These are phyloP conservation scores for Aspidoscelis tigris DNA, from an alignment of 2,113 vertebrate species.

Conservation along the genomic window DNA sequence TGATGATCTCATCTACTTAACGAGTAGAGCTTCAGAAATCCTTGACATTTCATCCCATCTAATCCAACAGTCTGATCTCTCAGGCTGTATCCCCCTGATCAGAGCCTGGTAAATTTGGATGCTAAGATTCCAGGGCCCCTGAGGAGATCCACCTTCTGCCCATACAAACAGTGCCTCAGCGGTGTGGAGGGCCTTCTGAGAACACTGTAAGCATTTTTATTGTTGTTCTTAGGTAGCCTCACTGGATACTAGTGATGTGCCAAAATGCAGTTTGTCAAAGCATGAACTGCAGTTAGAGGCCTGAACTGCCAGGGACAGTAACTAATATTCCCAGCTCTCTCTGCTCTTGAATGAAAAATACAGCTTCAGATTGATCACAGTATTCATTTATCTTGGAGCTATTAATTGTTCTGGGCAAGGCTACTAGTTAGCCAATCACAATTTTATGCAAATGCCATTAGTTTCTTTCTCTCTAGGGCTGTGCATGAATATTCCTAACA, in stretches of 20 bases:
- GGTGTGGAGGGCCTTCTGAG: not conserved
- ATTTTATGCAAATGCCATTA: not conserved
- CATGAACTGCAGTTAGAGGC: too few species aligned
- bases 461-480: not conserved
- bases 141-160: too few species aligned
- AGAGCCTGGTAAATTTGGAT: too few species aligned
- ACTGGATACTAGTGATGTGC: not conserved
- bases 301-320: too few species aligned
- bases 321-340: too few species aligned
- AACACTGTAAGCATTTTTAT: not conserved
- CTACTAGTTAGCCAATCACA: not conserved
- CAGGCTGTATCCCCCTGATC: too few species aligned
- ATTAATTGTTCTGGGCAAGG: slow-evolving; percentile 12
- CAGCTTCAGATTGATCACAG: not conserved
- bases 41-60: not conserved
- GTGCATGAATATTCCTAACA: too few species aligned
- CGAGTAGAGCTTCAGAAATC: not conserved
- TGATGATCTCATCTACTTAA: not conserved
- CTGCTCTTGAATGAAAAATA: too few species aligned
- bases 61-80: too few species aligned
- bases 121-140: too few species aligned
- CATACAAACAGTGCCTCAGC: not conserved
- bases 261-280: not conserved
- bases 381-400: not conserved
- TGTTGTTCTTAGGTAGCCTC: too few species aligned